Conservation (phyloP, 2,113 vertebrate species). For the Burhinus oedicnemus region DNA sequence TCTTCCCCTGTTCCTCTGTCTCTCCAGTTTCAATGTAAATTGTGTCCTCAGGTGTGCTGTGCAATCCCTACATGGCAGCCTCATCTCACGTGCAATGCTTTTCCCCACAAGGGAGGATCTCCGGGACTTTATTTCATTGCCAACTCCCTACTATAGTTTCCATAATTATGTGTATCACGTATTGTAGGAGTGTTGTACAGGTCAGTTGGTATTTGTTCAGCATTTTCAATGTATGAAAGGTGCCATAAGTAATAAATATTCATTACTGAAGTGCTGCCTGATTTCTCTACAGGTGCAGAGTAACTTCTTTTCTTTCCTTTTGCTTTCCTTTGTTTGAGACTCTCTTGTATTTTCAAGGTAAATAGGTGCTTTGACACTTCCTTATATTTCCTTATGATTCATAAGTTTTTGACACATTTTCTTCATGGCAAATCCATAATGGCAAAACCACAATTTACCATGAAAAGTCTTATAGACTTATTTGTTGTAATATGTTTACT, state of each 20-base stretch:
- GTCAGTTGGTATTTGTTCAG: conserved; percentile 47
- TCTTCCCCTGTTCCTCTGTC: neutral
- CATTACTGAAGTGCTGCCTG: conserved; percentile 8
- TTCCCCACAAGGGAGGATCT: neutral
- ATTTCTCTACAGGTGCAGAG: neutral
- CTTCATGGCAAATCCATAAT: conserved; percentile 53
- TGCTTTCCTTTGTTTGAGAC: neutral
- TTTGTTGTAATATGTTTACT: conserved; percentile 33
- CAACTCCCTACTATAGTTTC: conserved; percentile 5
- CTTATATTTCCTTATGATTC: conserved; percentile 54
- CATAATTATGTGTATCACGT: conserved; percentile 1
- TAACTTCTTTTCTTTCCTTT: neutral
- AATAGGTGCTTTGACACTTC: neutral
- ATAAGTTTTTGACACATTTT: conserved; percentile 54
- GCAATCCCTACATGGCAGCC: neutral
- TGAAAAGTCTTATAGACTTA: conserved; percentile 49
- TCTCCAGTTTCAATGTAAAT: neutral
- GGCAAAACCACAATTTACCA: conserved; percentile 24
- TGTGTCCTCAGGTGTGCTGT: neutral
- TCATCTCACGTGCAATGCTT: neutral
- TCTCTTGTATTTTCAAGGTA: conserved; percentile 4
- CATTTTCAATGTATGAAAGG: conserved; percentile 23
- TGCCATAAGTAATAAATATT: conserved; percentile 59
- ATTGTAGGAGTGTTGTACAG: conserved; percentile 29
- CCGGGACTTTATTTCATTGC: neutral